Conservation (phyloP, 2,888 invertebrate species). For the Lumbricus terrestris region DNA sequence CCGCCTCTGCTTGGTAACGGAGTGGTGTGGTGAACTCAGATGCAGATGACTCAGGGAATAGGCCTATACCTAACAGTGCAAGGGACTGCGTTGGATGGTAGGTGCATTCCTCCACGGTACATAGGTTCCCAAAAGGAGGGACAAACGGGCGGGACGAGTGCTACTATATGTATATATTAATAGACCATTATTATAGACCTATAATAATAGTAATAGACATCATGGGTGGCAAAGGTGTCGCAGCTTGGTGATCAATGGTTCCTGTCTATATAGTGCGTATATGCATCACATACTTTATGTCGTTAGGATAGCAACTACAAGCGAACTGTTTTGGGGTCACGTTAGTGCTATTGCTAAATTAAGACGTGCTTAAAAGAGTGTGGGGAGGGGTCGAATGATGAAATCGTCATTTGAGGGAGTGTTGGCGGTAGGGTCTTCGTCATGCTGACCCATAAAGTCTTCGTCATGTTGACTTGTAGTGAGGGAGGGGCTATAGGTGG, state of each 20-base stretch:
- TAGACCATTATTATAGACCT: no score
- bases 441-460: neutral
- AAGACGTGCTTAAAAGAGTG: no score
- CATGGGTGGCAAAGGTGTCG: neutral
- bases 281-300: neutral
- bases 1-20: neutral
- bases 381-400: neutral
- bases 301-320: neutral
- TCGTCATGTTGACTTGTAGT: neutral
- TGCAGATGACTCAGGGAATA: neutral
- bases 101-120: neutral
- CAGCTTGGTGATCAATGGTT: neutral
- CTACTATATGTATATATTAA: no score
- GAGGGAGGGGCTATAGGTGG: neutral
- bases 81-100: neutral
- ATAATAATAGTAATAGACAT: no score
- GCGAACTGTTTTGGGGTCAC: neutral
- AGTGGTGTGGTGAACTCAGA: neutral
- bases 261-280: no score
- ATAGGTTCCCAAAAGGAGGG: neutral
- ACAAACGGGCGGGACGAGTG: neutral
- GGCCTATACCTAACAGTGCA: neutral
- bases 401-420: neutral
- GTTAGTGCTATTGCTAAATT: neutral
- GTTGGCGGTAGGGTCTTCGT: neutral